Conservation (phyloP, 2,113 vertebrate genomes). For the Chionis minor region DNA sequence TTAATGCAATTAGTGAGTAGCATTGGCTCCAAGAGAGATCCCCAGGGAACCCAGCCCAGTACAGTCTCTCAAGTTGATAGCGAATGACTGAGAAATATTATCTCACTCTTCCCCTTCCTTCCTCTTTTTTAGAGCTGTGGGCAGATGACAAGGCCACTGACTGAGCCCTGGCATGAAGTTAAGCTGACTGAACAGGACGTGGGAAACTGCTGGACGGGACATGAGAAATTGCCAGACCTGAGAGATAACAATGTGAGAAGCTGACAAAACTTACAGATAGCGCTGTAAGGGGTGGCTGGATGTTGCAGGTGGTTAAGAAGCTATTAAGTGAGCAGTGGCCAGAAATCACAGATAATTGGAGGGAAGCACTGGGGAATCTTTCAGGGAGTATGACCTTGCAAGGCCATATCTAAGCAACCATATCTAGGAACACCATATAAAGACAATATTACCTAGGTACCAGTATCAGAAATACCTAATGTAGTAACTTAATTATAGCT, state of each 20-base stretch:
- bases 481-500: background rate
- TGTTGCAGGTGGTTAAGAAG: background rate
- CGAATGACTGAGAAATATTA: background rate
- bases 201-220: background rate
- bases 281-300: background rate
- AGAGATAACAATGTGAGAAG: background rate
- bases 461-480: background rate
- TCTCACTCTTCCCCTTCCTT: background rate
- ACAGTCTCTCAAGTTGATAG: background rate
- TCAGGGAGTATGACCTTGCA: accelerated
- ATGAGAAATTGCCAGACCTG: background rate
- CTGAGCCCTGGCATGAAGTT: background rate
- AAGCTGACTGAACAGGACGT: background rate
- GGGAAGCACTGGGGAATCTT: background rate
- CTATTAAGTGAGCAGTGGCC: background rate
- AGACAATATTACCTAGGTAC: background rate
- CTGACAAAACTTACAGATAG: background rate
- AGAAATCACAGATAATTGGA: background rate
- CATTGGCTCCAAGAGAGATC: background rate
- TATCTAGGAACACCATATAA: background rate
- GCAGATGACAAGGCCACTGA: background rate
- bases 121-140: background rate
- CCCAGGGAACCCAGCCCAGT: background rate
- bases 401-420: background rate
- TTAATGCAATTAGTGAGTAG: background rate